A percentile compares a stretch with the other conserved stretches of the same genome.
phyloP scores from a whole-genome alignment of 2,888 invertebrate genomes.

The Lasiommata megera region DNA sequence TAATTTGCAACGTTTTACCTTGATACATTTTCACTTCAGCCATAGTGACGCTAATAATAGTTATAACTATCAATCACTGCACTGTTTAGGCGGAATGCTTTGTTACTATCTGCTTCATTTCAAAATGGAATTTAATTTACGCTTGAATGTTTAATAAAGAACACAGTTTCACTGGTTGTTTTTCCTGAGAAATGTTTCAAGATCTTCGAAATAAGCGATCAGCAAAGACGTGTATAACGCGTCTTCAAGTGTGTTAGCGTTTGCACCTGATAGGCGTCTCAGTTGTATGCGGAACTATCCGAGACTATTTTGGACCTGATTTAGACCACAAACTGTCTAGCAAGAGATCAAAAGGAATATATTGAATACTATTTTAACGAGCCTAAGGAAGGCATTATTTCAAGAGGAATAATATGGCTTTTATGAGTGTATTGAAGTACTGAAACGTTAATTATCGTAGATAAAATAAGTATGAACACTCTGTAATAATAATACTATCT shows the following conservation, averaged over 20 bases:
- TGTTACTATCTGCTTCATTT: background rate
- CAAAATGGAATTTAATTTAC: background rate
- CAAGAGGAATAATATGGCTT: conserved; percentile 11
- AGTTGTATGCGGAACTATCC: conserved; percentile 70
- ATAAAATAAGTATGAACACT: background rate
- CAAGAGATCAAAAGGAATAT: conserved; percentile 72
- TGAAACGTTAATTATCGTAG: background rate
- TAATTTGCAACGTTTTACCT: background rate
- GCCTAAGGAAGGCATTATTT: conserved; percentile 17
- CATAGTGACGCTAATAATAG: background rate
- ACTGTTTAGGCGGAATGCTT: background rate
- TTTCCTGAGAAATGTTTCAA: background rate
- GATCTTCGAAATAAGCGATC: background rate
- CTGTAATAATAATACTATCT: background rate
- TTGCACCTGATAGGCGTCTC: conserved; percentile 68
- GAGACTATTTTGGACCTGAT: conserved; percentile 69
- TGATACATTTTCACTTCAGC: conserved; percentile 5
- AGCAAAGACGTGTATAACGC: conserved; percentile 1
- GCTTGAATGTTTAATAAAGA: background rate
- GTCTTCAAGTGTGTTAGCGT: conserved; percentile 31
- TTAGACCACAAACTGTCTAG: conserved; percentile 69
- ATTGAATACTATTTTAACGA: conserved; percentile 40
- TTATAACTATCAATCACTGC: background rate
- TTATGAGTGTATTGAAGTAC: background rate
- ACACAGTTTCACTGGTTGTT: background rate